Evolutionary conservation across 2,888 invertebrate genomes (phyloP).

Genomic region (Podabrus alpinus): DNA sequence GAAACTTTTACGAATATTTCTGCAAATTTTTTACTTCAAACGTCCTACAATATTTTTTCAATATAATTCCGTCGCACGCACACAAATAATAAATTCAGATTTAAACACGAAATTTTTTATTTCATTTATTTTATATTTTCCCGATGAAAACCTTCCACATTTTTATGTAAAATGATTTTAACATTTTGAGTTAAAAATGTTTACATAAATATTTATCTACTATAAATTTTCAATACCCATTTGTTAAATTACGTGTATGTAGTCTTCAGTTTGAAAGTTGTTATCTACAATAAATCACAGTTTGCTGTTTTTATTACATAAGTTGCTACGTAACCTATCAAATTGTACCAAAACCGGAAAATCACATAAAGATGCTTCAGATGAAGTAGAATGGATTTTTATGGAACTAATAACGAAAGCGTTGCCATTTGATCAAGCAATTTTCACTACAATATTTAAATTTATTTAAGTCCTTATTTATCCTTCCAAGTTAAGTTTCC

Average conservation of each 20-base stretch:
- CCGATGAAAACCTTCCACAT: not conserved
- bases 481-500: not conserved
- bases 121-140: not conserved
- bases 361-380: not conserved
- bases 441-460: not conserved
- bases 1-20: constrained; percentile 11
- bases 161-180: not conserved
- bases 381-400: not conserved
- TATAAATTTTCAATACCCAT: not conserved
- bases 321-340: not conserved
- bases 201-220: not conserved
- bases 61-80: not conserved
- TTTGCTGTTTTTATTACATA: not conserved
- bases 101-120: not conserved
- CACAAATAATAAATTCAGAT: not conserved
- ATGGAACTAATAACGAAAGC: too few relatives aligned
- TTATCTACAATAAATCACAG: not conserved
- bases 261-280: not conserved
- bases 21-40: not conserved
- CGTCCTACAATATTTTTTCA: not conserved
- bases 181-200: not conserved
- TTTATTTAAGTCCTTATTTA: not conserved
- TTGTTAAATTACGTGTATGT: not conserved
- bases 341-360: not conserved
- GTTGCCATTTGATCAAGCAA: not conserved